Base-by-base conservation (phyloP, 2,113 vertebrate species). In the Eretmodus cyanostictus region DNA sequence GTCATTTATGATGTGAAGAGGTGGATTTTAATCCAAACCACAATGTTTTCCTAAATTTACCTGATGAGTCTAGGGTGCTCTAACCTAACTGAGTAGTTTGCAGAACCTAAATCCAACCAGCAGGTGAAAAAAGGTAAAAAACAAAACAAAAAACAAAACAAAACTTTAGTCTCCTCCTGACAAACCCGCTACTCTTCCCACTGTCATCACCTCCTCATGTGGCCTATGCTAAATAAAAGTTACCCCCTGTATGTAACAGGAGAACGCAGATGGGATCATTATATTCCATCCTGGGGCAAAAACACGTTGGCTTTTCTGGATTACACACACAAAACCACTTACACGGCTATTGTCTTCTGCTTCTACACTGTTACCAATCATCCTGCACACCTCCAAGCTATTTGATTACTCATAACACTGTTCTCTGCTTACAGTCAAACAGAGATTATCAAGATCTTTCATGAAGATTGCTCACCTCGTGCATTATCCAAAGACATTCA, bases 191-290 rank as follows among this genome's bases (percentile, higher is more conserved):
- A 22, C 63, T 68, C 19, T 13, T 22, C n/a, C 38, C 66, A 73
- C 22, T 16, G n/a, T 71, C 66, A 71, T 40, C n/a, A 24, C 38
- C 13, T 45, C 1, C 13, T 27, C 22, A 3, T 71, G 12, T 24
- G 63, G 63, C 36, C 36, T 68, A 8, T 16, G 68, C 61, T 66
- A 66, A 38, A 24, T 40, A 71, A 9, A 27, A 45, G 0, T 1
- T 7, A 8, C 0, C 22, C 8, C 8, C 2, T 17, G 2, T 45
- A 10, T 73, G n/a, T 42, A 45, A 73, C 13, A 9, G 4, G 0
- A 38, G 68, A 38, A 73, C 2, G 0, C 38, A 29, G 68, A 1
- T 45, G 24, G 71, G 24, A 11, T 76, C 14, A 2, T 47, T 76
- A 27, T 19, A 7, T 19, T 47, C 42, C 71, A 29, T 10, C 71